phyloP scores from a whole-genome alignment of 2,113 vertebrate species.

The Promerops cafer region DNA sequence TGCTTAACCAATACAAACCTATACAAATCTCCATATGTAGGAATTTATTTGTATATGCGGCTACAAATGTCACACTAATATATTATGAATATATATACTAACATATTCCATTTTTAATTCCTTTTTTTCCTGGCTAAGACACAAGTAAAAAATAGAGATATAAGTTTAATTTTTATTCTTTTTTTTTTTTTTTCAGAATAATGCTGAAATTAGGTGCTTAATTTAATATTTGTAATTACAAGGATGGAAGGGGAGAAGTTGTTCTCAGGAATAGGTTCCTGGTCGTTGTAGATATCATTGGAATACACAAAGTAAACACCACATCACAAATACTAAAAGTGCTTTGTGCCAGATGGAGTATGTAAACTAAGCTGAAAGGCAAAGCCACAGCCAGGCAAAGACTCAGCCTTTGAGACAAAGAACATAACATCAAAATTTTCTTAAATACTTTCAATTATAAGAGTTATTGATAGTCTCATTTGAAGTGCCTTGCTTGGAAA shows the following conservation, averaged over 20 bases:
- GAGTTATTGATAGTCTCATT: neutral
- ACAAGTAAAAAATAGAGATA: constrained; percentile 30
- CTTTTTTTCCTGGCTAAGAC: neutral
- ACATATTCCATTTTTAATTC: neutral
- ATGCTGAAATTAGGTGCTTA: neutral
- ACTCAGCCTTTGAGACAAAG: neutral
- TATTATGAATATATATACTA: neutral
- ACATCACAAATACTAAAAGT: neutral
- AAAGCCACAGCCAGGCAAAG: neutral
- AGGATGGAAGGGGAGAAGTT: neutral
- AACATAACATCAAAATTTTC: neutral
- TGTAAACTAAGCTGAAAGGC: neutral
- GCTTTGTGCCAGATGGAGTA: neutral
- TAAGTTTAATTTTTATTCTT: neutral
- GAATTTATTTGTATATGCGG: neutral
- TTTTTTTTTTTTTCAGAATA: neutral
- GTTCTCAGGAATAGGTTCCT: neutral
- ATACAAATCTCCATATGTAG: neutral
- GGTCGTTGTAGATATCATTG: neutral
- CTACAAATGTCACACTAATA: neutral
- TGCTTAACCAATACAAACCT: neutral
- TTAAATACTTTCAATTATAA: neutral
- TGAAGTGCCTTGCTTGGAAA: neutral
- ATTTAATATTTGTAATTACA: neutral
- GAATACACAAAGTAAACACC: neutral